These are phyloP conservation scores for Sitobion miscanthi DNA, from an alignment of 1,140 invertebrate genomes.

Conservation along the genomic window DNA sequence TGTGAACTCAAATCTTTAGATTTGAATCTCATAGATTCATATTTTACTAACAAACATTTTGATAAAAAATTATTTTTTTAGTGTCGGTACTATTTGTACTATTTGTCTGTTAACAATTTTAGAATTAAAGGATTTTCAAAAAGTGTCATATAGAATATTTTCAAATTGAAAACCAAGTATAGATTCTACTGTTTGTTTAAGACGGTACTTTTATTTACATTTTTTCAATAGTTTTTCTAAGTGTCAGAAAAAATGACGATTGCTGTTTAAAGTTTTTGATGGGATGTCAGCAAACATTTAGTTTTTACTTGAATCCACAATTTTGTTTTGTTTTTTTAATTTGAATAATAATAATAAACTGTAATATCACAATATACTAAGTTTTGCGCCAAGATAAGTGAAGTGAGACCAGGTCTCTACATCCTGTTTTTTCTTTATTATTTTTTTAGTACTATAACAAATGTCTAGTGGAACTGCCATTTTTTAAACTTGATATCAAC, in stretches of 20 bases:
- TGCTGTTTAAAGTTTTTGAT: background rate
- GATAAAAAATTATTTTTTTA: background rate
- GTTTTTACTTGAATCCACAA: background rate
- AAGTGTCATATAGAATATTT: background rate
- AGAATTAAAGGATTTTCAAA: background rate
- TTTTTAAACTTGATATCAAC: background rate
- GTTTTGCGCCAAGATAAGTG: background rate
- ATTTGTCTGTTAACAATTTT: background rate
- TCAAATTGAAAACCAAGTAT: background rate
- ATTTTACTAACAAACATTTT: background rate
- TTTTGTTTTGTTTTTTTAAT: background rate
- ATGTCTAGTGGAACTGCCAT: background rate
- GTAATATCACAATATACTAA: background rate
- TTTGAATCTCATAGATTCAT: background rate
- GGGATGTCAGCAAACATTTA: background rate
- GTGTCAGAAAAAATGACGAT: background rate
- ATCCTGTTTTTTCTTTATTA: background rate
- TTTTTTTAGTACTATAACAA: background rate
- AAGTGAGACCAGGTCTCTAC: background rate
- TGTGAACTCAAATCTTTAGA: background rate
- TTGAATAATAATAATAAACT: background rate
- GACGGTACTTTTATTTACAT: background rate
- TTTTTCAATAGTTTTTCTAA: background rate
- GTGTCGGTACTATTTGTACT: background rate
- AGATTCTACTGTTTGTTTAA: fast-evolving